Evolutionary conservation across 2,888 invertebrate genomes (phyloP), one percentile per base, ranked within the genome.

Genomic region (Ectemnius continuus): DNA sequence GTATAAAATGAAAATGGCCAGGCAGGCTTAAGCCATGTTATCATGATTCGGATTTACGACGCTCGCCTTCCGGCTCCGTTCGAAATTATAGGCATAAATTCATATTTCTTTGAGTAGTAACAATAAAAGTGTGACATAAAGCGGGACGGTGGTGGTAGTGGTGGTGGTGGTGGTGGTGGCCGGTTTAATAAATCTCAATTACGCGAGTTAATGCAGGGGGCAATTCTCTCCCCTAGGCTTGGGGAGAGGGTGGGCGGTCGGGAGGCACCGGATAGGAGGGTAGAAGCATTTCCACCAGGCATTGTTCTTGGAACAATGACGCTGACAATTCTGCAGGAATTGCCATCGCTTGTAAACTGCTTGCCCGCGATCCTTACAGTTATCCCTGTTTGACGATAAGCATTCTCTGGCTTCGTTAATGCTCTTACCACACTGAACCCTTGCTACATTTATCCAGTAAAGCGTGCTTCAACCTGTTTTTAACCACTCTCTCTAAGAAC

Each of bases 101-200:
- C 67, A 68, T 67, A 73, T 16, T 26, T 60, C 13, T 16, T 13
- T 16, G 45, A 36, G 36, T 36, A 62, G 69, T 76, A 70, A 76
- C 76, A 76, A 81, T 74, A 76, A 79, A 81, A 75, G 79, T 79
- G 77, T 16, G 20, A 56, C 18, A 46, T 59, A 69, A 74, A 71
- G 62, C 61, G 20, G 46, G 59, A 18, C 73, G 81, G 59, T 16
- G 11, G 52, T 67, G 70, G n/a, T 69, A 77, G 78, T 80, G 82
- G 75, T 79, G 81, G 81, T 74, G 81, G 68, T 81, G 23, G 67
- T 63, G 71, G 80, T 78, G 70, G 78, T 81, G 81, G 71, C 80
- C 76, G 80, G 86, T 88, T 89, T 90, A 90, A 90, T 90, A 90
- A 90, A 90, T 90, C 90, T 90, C 90, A 89, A 90, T 90, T 90